Conservation (phyloP, 2,888 invertebrate genomes). For the Cryptosula pallasiana region DNA sequence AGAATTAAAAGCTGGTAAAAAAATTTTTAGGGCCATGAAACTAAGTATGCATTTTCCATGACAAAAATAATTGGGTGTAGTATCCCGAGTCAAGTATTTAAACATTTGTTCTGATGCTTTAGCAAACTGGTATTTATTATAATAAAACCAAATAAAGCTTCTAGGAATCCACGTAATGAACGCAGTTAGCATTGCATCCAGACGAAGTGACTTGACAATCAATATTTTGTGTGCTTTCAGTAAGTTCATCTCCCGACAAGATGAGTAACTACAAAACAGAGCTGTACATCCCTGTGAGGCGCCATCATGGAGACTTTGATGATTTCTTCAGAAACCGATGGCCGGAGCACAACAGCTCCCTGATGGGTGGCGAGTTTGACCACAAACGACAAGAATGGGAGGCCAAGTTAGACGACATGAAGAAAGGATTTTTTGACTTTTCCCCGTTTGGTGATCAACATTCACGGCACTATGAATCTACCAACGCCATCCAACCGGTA, state of each 20-base stretch:
- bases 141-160: too few relatives aligned
- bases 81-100: too few relatives aligned
- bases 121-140: too few relatives aligned
- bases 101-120: too few relatives aligned
- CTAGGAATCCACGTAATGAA: too few relatives aligned
- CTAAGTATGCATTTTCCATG: too few relatives aligned
- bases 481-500: slow-evolving; percentile 5
- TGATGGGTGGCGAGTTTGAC: slow-evolving; percentile 16
- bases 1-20: too few relatives aligned
- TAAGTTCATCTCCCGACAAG: background rate
- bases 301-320: slow-evolving; percentile 20
- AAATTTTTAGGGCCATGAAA: too few relatives aligned
- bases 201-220: too few relatives aligned
- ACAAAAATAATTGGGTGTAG: too few relatives aligned
- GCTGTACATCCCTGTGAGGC: slow-evolving; percentile 17
- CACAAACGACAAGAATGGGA: slow-evolving; percentile 17
- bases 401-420: background rate
- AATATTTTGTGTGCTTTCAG: too few relatives aligned
- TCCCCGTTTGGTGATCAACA: slow-evolving; percentile 7
- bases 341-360: background rate
- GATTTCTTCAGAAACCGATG: slow-evolving; percentile 16
- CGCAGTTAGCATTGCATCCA: too few relatives aligned
- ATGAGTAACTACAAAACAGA: slow-evolving; percentile 22
- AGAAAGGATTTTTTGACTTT: slow-evolving; percentile 17
- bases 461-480: background rate